Percentiles rank a stretch among this genome's conserved stretches.
Evolutionary conservation across 2,888 invertebrate genomes (phyloP).

Genomic region (Horisme vitalbata): DNA sequence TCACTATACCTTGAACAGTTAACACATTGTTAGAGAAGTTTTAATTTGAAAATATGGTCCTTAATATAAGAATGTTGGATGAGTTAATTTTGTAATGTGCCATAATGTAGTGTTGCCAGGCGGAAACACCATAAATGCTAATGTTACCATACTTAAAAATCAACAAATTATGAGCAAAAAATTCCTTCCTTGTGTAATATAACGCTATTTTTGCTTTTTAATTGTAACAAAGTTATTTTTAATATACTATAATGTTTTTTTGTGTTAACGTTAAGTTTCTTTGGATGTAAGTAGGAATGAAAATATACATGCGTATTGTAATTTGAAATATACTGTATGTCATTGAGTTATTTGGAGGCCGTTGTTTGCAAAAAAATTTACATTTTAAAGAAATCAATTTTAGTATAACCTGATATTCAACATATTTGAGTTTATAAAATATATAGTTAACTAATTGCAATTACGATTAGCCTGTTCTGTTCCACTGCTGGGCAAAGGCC

Average conservation of each 20-base stretch:
- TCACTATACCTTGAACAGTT: conserved; percentile 30
- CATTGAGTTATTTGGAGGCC: conserved; percentile 14
- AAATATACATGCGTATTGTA: conserved; percentile 48
- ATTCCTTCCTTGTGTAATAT: conserved; percentile 71
- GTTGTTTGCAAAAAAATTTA: neutral
- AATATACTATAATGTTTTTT: conserved; percentile 64
- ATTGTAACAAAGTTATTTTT: conserved; percentile 69
- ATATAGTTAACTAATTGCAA: too few species aligned
- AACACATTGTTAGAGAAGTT: conserved; percentile 46
- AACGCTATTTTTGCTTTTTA: conserved; percentile 73
- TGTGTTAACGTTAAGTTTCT: conserved; percentile 62
- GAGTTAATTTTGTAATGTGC: conserved; percentile 65
- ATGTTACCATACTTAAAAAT: conserved; percentile 73
- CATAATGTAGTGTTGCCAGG: conserved; percentile 76
- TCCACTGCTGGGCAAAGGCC: too few species aligned
- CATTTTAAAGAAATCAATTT: too few species aligned
- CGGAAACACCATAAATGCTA: conserved; percentile 72
- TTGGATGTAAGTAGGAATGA: conserved; percentile 71
- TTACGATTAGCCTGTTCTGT: too few species aligned
- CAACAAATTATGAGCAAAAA: conserved; percentile 46
- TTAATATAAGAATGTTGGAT: conserved; percentile 73
- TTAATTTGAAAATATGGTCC: conserved; percentile 64
- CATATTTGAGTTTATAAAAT: too few species aligned
- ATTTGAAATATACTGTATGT: conserved; percentile 24
- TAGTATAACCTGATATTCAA: too few species aligned